Conservation (phyloP, 2,113 vertebrate genomes). For the Butorides virescens region DNA sequence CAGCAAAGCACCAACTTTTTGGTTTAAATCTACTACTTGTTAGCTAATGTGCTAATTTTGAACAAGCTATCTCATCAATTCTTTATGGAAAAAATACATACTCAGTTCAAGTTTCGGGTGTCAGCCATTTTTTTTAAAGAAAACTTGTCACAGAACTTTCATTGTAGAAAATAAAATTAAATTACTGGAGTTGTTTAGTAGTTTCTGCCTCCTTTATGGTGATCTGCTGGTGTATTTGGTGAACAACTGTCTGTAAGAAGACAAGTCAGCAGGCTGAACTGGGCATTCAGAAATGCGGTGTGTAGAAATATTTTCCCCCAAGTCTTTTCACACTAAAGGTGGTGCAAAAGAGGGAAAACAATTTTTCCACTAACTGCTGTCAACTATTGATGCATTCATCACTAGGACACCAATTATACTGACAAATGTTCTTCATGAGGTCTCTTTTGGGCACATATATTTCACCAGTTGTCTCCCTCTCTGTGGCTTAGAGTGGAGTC, state of each 20-base stretch:
- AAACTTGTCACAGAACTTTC: neutral
- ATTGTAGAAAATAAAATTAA: neutral
- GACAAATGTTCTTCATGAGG: neutral
- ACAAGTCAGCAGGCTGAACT: neutral
- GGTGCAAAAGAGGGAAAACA: neutral
- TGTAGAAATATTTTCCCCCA: neutral
- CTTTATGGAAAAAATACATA: neutral
- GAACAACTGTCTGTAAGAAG: neutral
- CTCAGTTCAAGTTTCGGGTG: neutral
- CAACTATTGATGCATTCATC: neutral
- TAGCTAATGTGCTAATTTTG: neutral
- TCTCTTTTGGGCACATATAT: neutral
- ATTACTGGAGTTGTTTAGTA: neutral
- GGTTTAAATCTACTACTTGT: neutral
- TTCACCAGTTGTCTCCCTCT: neutral
- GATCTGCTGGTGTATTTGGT: neutral
- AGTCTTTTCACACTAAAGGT: neutral
- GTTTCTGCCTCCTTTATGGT: neutral
- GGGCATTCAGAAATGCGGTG: accelerated
- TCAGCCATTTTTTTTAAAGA: neutral
- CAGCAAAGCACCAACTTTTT: neutral
- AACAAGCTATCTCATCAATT: neutral
- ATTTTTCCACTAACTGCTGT: neutral
- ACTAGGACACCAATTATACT: neutral
- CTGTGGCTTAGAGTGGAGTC: neutral